These are phyloP conservation scores for Sciaenops ocellatus DNA, from an alignment of 2,797 vertebrate genomes.

Conservation along the genomic window DNA sequence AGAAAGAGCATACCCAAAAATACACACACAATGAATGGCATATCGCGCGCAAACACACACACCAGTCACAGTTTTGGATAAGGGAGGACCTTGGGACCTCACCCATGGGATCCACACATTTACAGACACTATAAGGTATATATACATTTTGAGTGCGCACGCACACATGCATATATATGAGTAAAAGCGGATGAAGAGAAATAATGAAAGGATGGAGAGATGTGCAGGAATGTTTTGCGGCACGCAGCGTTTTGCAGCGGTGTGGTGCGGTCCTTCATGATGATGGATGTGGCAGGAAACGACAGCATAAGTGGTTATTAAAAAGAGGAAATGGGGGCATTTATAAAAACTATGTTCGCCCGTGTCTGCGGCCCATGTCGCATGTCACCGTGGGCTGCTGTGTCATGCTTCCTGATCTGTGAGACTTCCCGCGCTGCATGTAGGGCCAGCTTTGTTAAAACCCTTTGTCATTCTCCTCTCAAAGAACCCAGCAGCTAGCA, in stretches of 20 bases:
- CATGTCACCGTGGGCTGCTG: conserved; percentile 61
- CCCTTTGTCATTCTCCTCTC: conserved; percentile 57
- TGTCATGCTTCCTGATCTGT: conserved; percentile 71
- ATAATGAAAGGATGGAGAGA: conserved; percentile 37
- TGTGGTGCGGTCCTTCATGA: conserved; percentile 64
- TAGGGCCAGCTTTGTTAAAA: conserved; percentile 60
- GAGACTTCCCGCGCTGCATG: conserved; percentile 46
- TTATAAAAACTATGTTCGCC: conserved; percentile 71
- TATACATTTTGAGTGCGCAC: conserved; percentile 25
- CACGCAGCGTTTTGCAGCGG: conserved; percentile 61
- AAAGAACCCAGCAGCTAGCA: conserved; percentile 48
- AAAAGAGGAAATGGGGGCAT: conserved; percentile 81
- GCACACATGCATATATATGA: conserved; percentile 30
- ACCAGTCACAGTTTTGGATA: conserved; percentile 54
- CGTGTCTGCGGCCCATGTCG: conserved; percentile 53
- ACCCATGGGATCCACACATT: conserved; percentile 43
- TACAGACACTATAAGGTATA: conserved; percentile 22
- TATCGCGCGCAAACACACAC: conserved; percentile 49
- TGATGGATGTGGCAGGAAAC: conserved; percentile 84
- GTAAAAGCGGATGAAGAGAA: conserved; percentile 25
- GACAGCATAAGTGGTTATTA: conserved; percentile 85
- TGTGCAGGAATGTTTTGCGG: conserved; percentile 64
- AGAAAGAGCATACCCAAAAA: conserved; percentile 24
- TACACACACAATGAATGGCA: conserved; percentile 46
- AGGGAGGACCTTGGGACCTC: conserved; percentile 61